Base-by-base conservation (phyloP, 2,113 vertebrate genomes). In the Orycteropus afer region DNA sequence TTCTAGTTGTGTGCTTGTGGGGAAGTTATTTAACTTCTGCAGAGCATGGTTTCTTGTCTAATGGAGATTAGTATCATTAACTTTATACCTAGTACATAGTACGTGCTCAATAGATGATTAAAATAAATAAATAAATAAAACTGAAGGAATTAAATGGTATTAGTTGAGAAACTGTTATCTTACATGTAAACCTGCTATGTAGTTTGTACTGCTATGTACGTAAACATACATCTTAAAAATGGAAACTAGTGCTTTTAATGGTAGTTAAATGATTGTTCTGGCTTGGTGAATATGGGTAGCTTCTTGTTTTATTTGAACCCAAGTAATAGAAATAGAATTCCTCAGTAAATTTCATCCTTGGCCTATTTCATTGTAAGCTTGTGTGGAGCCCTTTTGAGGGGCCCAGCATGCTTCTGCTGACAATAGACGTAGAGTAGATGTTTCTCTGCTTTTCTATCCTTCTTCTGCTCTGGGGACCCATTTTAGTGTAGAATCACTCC, bases 181-280 rank as follows among this genome's bases (percentile, higher is more conserved):
- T 78, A 20, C 32, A 49, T 89, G 22, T 65, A 53, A 91, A 76
- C 51, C 8, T 82, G 71, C 2, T 59, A 7, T 7, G 6, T 77
- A 47, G 32, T 84, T 87, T 92, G 40, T 88, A 25, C 49, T 85
- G n/a, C n/a, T n/a, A n/a, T n/a, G n/a, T n/a, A n/a, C n/a, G n/a
- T 65, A 80, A 65, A 32, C 25, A 29, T 42, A 6, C 22, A 6
- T n/a, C 34, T 73, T 73, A 23, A 27, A 74, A 45, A 25, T 25
- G 13, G 7, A 32, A 47, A 25, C 27, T 76, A 10, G 79, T 83
- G n/a, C 51, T 85, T 86, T 81, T 65, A 49, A 10, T 80, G 32
- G 20, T 86, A 78, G 22, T 49, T 49, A 63, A 89, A 45, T 79
- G 51, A 42, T 76, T 40, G 32, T 80, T 57, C 12, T 76, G 69